Percentiles rank a stretch among this genome's conserved stretches.
Conservation (phyloP, 2,113 vertebrate genomes). For the Cyprinus carpio region DNA sequence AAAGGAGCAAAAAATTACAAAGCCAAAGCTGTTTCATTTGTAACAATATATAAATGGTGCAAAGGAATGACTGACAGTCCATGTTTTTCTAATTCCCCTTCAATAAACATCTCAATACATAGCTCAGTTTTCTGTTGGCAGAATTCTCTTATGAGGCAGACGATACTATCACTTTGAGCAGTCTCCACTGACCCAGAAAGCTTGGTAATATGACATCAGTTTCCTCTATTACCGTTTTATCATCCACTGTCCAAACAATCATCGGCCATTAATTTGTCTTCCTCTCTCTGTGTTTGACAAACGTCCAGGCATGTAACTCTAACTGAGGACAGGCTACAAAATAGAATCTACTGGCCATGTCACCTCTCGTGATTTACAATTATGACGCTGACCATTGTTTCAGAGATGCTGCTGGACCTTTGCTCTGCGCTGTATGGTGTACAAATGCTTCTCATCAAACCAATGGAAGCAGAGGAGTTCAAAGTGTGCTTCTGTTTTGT, state of each 20-base stretch:
- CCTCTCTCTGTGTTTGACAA: conserved; percentile 34
- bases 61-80: not conserved
- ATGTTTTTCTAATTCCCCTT: conserved; percentile 1
- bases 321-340: conserved; percentile 5
- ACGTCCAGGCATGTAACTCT: conserved; percentile 18
- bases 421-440: not conserved
- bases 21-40: not conserved
- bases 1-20: not conserved
- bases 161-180: conserved; percentile 35
- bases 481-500: not conserved
- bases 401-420: not conserved
- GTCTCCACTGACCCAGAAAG: conserved; percentile 40
- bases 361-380: conserved; percentile 7
- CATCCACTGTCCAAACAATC: conserved; percentile 33
- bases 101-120: not conserved
- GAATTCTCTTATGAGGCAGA: conserved; percentile 1
- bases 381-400: not conserved
- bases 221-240: conserved; percentile 39
- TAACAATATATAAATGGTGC: not conserved
- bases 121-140: not conserved
- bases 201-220: conserved; percentile 46
- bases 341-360: not conserved
- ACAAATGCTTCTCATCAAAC: no score
- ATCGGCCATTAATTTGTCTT: conserved; percentile 10
- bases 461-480: not conserved